A percentile compares a stretch with the other conserved stretches of the same genome.
Conservation (phyloP, 2,888 invertebrate genomes). For the Ophioninae sp. region DNA sequence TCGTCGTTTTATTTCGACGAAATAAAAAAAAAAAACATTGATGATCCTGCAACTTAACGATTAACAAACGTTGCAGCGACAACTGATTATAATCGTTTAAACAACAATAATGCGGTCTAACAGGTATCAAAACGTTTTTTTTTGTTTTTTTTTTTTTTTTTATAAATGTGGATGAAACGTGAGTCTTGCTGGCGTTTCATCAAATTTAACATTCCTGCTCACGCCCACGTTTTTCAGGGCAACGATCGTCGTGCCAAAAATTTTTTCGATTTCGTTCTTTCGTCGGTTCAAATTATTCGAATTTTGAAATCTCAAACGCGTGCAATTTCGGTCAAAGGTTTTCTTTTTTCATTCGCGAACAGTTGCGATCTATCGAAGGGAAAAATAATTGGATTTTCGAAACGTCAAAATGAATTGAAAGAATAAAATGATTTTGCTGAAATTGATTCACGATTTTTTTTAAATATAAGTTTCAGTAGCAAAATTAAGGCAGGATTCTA, state of each 20-base stretch:
- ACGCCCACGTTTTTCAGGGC: neutral
- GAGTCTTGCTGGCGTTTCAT: conserved; percentile 27
- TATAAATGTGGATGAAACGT: conserved; percentile 26
- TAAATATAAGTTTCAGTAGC: neutral
- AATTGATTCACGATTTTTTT: neutral
- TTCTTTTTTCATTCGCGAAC: neutral
- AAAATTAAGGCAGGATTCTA: too few relatives aligned
- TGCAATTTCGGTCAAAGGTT: conserved; percentile 1
- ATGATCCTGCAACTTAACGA: conserved; percentile 67
- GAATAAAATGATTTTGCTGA: neutral
- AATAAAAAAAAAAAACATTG: conserved; percentile 59
- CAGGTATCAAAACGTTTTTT: conserved; percentile 11
- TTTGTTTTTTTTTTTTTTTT: neutral
- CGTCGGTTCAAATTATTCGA: conserved; percentile 28
- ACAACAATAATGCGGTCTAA: conserved; percentile 49
- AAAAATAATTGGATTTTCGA: neutral
- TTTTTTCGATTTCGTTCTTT: conserved; percentile 5
- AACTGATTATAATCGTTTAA: conserved; percentile 34
- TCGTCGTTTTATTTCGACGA: conserved; percentile 42
- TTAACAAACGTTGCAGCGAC: conserved; percentile 66
- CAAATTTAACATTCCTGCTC: conserved; percentile 35
- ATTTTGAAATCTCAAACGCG: conserved; percentile 34
- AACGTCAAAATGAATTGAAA: neutral
- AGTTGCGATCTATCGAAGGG: conserved; percentile 43
- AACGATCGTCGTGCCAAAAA: neutral